Conservation (phyloP, 2,797 vertebrate genomes). For the Danio choprae region DNA sequence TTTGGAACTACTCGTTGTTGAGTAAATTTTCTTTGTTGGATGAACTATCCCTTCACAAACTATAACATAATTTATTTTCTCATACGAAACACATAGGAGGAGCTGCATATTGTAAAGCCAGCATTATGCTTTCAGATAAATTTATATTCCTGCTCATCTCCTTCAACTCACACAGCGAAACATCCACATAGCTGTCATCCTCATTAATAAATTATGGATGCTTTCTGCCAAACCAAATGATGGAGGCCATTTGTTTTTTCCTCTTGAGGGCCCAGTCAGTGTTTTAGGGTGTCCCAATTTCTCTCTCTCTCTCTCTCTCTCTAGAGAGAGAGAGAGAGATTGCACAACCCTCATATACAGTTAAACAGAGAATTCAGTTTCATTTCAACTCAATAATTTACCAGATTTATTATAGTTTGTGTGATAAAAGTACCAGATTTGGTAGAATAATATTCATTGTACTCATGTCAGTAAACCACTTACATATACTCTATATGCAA, state of each 20-base stretch:
- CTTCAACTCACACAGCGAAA: constrained; percentile 28
- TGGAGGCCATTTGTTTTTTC: constrained; percentile 40
- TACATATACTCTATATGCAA: too few species aligned
- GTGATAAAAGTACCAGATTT: not conserved
- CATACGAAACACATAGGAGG: not conserved
- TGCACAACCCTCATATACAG: constrained; percentile 2
- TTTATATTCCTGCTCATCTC: constrained; percentile 19
- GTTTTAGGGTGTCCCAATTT: constrained; percentile 45
- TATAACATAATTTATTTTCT: too few species aligned
- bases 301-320: too few species aligned
- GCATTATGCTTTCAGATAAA: constrained; percentile 9
- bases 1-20: too few species aligned
- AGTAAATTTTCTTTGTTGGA: too few species aligned
- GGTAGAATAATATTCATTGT: not conserved
- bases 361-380: not conserved
- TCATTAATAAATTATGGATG: constrained; percentile 46
- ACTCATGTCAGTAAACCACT: not conserved
- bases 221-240: constrained; percentile 36
- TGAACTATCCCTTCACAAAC: too few species aligned
- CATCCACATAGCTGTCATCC: constrained; percentile 1
- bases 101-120: not conserved
- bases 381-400: too few species aligned
- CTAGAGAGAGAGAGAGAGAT: constrained; percentile 5
- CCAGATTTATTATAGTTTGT: too few species aligned
- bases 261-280: not conserved